Base-by-base conservation (phyloP, 2,888 invertebrate genomes). In the Watsonalla binaria region DNA sequence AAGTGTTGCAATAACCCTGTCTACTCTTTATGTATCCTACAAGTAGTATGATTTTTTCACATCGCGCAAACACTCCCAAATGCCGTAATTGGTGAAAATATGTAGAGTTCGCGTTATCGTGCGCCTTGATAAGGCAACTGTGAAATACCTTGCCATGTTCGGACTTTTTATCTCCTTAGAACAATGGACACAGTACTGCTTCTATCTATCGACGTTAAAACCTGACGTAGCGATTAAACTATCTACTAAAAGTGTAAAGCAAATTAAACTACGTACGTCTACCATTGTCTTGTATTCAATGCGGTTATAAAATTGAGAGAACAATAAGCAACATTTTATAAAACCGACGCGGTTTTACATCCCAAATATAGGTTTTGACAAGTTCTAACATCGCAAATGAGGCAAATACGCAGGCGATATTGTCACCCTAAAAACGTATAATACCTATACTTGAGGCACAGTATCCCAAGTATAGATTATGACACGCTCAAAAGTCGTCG, bases 61-160 rank as follows among this genome's bases (percentile, higher is more conserved):
- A 42, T 11, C 33, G 34, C n/a, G 7, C 47, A 8, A 33, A 34
- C 47, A 47, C 47, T 33, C 47, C 47, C 47, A 48, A 48, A 48
- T 5, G 35, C 13, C 48, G 13, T 37, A 58, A n/a, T 53, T 54
- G 66, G 65, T 60, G 62, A 56, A 59, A 61, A 57, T 64, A 63
- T 69, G 64, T 11, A 42, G 11, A 42, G 8, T 42, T 42, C 42
- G 11, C 42, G 42, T 42, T 7, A 37, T 37, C 7, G 37, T 8
- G 6, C 14, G 14, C 5, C 14, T 15, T 47, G 35, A 37, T 15
- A 46, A 6, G 14, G 46, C 14, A 14, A 46, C 14, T 14, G 13
- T 46, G 46, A 14, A 15, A 46, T 46, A 7, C 14, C 13, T 15
- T 6, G 46, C 46, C 46, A 15, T 46, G 14, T 46, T 15, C 4